Conservation (phyloP, 2,797 vertebrate genomes). For the Schizopygopsis malacanthus region DNA sequence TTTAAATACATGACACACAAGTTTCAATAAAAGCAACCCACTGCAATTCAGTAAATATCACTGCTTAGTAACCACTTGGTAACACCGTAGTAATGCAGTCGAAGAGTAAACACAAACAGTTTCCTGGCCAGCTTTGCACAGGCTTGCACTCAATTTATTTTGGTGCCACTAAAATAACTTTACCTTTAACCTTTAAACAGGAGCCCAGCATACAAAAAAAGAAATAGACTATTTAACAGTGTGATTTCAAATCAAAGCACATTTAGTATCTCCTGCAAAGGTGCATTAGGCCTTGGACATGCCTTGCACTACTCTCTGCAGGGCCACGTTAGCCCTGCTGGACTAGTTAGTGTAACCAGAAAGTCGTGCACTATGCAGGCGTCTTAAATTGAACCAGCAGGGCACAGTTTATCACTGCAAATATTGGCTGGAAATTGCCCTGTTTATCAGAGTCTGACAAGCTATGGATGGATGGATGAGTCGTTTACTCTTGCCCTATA, state of each 20-base stretch:
- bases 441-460: constrained; percentile 66
- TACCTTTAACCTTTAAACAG: background rate
- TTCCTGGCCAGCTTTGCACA: background rate
- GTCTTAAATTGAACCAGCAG: constrained; percentile 62
- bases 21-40: background rate
- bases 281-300: background rate
- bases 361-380: constrained; percentile 59
- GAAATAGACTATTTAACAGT: background rate
- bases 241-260: background rate
- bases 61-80: too few relatives aligned
- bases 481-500: constrained; percentile 64
- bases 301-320: background rate
- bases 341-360: constrained; percentile 63
- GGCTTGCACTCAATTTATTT: background rate
- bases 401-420: constrained; percentile 68
- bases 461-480: constrained; percentile 58
- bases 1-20: background rate
- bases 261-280: background rate
- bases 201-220: background rate
- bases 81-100: background rate
- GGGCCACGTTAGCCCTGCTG: background rate
- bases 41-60: too few relatives aligned
- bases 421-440: constrained; percentile 64
- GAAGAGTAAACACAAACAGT: background rate
- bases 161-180: background rate